These are phyloP conservation scores for Dorcus hopei DNA, from an alignment of 2,888 invertebrate species.

Conservation along the genomic window DNA sequence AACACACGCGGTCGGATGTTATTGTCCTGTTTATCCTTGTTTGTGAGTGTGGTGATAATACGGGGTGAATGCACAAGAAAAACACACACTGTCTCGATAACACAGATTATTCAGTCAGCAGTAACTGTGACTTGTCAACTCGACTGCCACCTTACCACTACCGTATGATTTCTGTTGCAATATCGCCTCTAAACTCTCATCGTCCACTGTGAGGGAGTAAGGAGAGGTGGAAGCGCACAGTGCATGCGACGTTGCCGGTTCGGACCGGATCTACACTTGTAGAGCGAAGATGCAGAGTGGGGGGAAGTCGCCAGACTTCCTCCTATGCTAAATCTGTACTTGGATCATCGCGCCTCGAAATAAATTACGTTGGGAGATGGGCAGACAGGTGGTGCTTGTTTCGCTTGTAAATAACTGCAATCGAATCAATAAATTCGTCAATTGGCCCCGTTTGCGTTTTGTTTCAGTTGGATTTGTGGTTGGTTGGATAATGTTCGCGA, in stretches of 20 bases:
- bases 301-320: constrained; percentile 43
- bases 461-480: neutral
- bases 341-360: constrained; percentile 27
- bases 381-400: constrained; percentile 25
- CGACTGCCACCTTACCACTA: constrained; percentile 50
- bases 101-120: constrained; percentile 28
- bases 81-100: neutral
- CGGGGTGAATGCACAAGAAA: too few species aligned
- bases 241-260: constrained; percentile 36
- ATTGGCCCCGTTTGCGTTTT: neutral
- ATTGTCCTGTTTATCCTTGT: neutral
- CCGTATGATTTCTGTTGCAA: constrained; percentile 42
- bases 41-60: too few species aligned
- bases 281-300: constrained; percentile 25
- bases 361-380: constrained; percentile 24
- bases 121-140: constrained; percentile 47
- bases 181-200: constrained; percentile 18
- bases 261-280: constrained; percentile 49
- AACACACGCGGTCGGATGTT: neutral
- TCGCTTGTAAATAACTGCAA: neutral
- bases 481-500: constrained; percentile 7
- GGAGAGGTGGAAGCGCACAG: constrained; percentile 36
- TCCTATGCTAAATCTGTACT: constrained; percentile 40
- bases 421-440: neutral
- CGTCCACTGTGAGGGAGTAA: constrained; percentile 22